These are phyloP conservation scores for Scrobipalpa atriplicella DNA, from an alignment of 2,888 invertebrate species.

Conservation along the genomic window DNA sequence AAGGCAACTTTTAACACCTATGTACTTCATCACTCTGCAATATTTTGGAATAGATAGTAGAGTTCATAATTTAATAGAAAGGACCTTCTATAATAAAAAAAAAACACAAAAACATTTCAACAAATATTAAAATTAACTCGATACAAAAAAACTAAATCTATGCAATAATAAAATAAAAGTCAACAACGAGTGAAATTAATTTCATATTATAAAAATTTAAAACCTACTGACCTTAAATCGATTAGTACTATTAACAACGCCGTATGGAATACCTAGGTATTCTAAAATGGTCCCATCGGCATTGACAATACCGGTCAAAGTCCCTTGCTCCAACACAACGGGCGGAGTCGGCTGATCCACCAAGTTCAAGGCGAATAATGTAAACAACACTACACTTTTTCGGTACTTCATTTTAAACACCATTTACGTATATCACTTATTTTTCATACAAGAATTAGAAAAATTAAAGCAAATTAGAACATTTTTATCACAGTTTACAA, in stretches of 20 bases:
- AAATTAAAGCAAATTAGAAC: background rate
- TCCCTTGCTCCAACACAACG: constrained; percentile 67
- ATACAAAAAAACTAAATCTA: background rate
- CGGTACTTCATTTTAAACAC: constrained; percentile 52
- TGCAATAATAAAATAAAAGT: background rate
- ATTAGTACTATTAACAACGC: constrained; percentile 57
- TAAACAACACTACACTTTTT: constrained; percentile 63
- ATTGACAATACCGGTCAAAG: constrained; percentile 66
- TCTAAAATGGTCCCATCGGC: constrained; percentile 66
- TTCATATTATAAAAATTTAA: background rate
- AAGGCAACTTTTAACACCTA: too few relatives aligned
- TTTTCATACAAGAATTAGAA: background rate
- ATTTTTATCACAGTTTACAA: background rate
- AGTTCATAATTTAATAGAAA: too few relatives aligned
- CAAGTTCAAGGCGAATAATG: constrained; percentile 65
- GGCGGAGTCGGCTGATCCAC: constrained; percentile 72
- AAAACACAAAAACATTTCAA: constrained; percentile 9
- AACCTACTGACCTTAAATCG: constrained; percentile 62
- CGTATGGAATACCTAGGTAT: constrained; percentile 74
- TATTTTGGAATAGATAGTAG: too few relatives aligned
- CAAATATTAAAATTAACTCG: constrained; percentile 22
- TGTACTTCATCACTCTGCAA: too few relatives aligned
- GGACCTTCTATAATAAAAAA: too few relatives aligned
- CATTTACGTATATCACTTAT: background rate
- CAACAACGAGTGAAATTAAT: background rate